Evolutionary conservation across 2,888 invertebrate genomes (phyloP), one percentile per base, ranked within the genome.

Genomic region (Drosophila yooni): DNA sequence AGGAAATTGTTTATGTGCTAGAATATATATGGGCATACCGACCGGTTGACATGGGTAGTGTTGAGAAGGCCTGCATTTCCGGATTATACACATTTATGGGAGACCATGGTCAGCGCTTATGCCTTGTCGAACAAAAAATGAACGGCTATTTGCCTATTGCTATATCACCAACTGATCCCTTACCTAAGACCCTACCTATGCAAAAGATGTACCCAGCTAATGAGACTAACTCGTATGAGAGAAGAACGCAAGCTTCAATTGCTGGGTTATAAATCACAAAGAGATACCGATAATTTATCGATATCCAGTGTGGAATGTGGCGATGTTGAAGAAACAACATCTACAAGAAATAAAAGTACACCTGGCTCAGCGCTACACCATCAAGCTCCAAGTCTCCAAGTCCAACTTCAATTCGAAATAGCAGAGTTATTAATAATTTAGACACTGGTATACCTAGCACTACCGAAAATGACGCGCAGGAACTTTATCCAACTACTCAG

Each of bases 1-100:
- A 33, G 25, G 7, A 15, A 51, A 38, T 36, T 72, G 8, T 46
- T 34, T 56, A 11, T 48, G 25, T 53, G 52, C 43, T 18, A 40
- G 51, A n/a, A 48, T 21, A 36, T 50, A 54, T 68, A 50, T 68
- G 34, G 25, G 18, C 56, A 38, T 46, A 53, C 36, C 43, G 43
- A 51, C 64, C 64, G 38, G 27, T 57, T 33, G 64, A 43, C 57
- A 97, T 97, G 97, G 97, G 97, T 54, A 97, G 97, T 92, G 95
- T 96, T 87, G 96, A 96, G 86, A 95, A 95, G 94, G 97, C 96
- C 61, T 95, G 96, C 81, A 95, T 97, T 90, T 96, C 96, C 61
- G 97, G 97, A 81, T 97, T 63, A 95, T 97, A 83, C 97, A 97
- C 92, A 96, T 97, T 82, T 97, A 97, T 92, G 96, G 97, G 97